These are phyloP conservation scores for Micromesistius poutassou DNA, from an alignment of 2,797 vertebrate genomes.

Conservation along the genomic window DNA sequence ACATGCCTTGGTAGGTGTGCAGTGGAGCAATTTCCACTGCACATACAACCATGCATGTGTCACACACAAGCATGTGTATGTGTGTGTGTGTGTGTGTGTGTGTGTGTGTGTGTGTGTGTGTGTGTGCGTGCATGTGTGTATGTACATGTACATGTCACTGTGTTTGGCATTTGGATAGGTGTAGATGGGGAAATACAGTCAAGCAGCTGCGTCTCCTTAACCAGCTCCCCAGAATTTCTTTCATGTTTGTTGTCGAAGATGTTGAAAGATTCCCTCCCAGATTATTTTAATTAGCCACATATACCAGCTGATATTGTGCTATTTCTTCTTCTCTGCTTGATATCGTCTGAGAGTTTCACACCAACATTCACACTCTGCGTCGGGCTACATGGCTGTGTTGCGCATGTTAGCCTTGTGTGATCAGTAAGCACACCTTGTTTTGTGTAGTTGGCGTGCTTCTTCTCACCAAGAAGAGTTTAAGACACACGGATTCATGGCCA, in stretches of 20 bases:
- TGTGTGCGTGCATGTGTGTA: conserved; percentile 5
- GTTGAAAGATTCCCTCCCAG: background rate
- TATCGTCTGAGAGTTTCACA: background rate
- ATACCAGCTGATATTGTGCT: background rate
- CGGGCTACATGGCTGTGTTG: background rate
- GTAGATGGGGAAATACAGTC: conserved; percentile 60
- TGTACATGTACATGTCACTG: conserved; percentile 43
- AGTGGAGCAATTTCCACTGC: too few species aligned
- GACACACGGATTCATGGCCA: background rate
- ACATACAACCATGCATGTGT: conserved; percentile 9
- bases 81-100: too few species aligned
- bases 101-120: conserved; percentile 14
- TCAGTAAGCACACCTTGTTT: background rate
- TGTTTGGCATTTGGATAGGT: conserved; percentile 68
- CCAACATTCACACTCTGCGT: too few species aligned
- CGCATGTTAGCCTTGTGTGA: background rate
- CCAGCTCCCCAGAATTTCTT: background rate
- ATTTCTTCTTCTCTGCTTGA: background rate
- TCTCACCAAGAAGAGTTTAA: background rate
- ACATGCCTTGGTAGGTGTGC: too few species aligned
- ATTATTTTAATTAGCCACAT: background rate
- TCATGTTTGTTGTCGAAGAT: background rate
- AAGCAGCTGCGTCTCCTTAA: background rate
- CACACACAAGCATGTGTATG: too few species aligned
- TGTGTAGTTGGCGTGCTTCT: background rate